Conservation (phyloP, 2,888 invertebrate species). For the Biston betularia region DNA sequence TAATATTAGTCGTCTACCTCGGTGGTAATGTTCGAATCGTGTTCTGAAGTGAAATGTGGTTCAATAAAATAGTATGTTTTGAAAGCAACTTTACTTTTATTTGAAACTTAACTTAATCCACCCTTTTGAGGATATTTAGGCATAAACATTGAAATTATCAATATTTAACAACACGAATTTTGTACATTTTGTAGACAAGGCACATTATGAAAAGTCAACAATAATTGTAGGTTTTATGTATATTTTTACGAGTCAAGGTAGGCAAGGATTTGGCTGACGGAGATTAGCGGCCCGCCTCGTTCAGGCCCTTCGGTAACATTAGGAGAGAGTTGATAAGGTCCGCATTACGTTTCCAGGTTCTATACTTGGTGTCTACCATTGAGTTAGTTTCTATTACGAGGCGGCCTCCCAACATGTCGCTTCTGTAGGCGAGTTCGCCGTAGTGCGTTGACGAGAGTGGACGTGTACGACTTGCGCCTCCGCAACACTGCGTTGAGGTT, state of each 20-base stretch:
- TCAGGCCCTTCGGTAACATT: constrained; percentile 91
- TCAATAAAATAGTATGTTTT: constrained; percentile 52
- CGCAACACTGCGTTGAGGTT: too few species aligned
- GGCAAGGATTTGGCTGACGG: background rate
- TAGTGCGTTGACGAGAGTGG: too few species aligned
- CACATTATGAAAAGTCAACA: constrained; percentile 24
- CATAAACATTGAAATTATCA: background rate
- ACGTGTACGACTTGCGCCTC: too few species aligned
- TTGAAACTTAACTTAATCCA: constrained; percentile 18
- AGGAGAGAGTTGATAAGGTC: constrained; percentile 91
- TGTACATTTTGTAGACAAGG: constrained; percentile 26
- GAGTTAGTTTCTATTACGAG: constrained; percentile 59
- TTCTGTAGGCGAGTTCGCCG: constrained; percentile 60
- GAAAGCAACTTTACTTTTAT: constrained; percentile 44
- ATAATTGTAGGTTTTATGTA: constrained; percentile 1
- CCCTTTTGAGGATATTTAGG: background rate
- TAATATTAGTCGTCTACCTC: constrained; percentile 43
- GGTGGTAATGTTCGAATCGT: constrained; percentile 42
- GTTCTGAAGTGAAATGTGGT: constrained; percentile 47
- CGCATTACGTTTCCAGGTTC: constrained; percentile 88
- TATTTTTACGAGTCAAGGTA: constrained; percentile 15
- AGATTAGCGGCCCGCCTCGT: constrained; percentile 89
- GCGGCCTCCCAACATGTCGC: constrained; percentile 46
- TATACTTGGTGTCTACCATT: constrained; percentile 62
- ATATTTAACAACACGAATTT: background rate